Percentiles rank a stretch among this genome's conserved stretches.
These are phyloP conservation scores for Synodontis membranacea DNA, from an alignment of 2,113 vertebrate species.

Conservation along the genomic window DNA sequence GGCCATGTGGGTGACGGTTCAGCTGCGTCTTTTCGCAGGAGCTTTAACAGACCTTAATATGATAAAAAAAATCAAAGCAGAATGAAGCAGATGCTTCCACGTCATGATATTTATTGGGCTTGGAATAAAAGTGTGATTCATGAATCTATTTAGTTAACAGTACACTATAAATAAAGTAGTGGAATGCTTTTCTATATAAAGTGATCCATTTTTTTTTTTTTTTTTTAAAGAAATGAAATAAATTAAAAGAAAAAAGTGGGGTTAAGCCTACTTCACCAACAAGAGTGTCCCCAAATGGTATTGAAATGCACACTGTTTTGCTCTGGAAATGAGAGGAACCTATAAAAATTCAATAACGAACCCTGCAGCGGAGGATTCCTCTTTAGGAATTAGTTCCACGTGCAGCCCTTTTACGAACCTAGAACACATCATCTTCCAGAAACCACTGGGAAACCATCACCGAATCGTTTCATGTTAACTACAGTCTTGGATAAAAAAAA, in stretches of 20 bases:
- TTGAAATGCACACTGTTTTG: not conserved
- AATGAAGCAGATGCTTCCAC: not conserved
- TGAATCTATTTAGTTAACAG: not conserved
- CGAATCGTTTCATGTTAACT: not conserved
- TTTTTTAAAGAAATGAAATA: not conserved
- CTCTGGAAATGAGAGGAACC: not conserved
- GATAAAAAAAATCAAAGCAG: not conserved
- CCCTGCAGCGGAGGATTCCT: not conserved
- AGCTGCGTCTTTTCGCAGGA: slow-evolving; percentile 51
- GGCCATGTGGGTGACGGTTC: slow-evolving; percentile 33
- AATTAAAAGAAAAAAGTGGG: not conserved
- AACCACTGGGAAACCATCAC: not conserved
- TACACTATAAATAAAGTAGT: not conserved
- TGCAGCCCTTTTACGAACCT: not conserved
- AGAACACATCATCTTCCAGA: not conserved
- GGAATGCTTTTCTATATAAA: not conserved
- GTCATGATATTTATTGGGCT: not conserved
- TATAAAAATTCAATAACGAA: not conserved
- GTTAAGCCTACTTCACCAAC: not conserved
- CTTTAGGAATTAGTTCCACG: not conserved
- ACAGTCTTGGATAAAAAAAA: not conserved
- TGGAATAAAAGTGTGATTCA: not conserved
- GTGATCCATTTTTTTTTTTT: too few relatives aligned
- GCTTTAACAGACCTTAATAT: slow-evolving; percentile 44
- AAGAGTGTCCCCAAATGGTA: not conserved